These are phyloP conservation scores for Hydrozoanthus gracilis DNA, from an alignment of 92 coral and sea anemone species.

Conservation along the genomic window DNA sequence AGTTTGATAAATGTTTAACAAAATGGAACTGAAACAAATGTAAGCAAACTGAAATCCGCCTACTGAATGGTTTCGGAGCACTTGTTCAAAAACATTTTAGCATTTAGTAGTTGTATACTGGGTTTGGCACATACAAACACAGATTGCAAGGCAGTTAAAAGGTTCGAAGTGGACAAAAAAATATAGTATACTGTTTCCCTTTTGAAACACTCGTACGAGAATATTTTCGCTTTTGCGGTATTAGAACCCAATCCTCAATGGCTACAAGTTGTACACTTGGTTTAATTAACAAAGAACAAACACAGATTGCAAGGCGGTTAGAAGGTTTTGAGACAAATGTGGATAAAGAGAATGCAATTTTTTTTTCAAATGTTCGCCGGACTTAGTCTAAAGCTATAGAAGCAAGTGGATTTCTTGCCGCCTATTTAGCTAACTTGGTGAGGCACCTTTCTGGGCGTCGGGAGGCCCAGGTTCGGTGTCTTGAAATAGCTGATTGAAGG, in stretches of 20 bases:
- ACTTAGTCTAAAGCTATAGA: neutral
- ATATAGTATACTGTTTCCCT: too few relatives aligned
- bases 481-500: neutral
- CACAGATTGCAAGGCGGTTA: conserved; percentile 1
- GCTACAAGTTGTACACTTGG: neutral
- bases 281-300: neutral
- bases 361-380: neutral
- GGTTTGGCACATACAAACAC: too few relatives aligned
- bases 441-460: neutral
- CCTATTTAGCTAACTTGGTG: neutral
- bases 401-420: neutral
- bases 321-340: neutral
- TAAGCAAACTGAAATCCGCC: too few relatives aligned
- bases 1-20: too few relatives aligned
- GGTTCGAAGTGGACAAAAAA: too few relatives aligned
- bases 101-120: too few relatives aligned
- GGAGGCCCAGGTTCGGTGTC: neutral
- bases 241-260: neutral
- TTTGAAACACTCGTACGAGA: too few relatives aligned
- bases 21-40: too few relatives aligned
- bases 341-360: neutral
- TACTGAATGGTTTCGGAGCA: too few relatives aligned
- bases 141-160: too few relatives aligned
- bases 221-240: too few relatives aligned
- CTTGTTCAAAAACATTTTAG: too few relatives aligned